These are phyloP conservation scores for Plecturocebus donacophilus DNA, from an alignment of 2,113 vertebrate genomes.

Conservation along the genomic window DNA sequence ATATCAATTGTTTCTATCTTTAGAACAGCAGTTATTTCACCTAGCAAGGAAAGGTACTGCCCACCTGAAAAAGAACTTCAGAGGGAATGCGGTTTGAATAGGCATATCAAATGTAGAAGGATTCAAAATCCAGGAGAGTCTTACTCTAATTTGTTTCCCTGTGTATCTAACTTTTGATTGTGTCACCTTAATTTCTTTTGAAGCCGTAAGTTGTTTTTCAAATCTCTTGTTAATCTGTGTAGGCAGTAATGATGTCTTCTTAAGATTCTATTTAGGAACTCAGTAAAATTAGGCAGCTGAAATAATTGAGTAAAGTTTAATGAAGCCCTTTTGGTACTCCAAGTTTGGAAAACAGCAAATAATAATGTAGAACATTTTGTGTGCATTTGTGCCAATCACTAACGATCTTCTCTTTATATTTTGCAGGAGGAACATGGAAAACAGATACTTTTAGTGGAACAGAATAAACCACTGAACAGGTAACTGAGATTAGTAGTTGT, in stretches of 20 bases:
- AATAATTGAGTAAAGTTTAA: neutral
- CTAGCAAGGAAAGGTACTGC: neutral
- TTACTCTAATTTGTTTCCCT: neutral
- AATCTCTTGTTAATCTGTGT: neutral
- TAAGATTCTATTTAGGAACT: neutral
- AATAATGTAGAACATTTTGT: neutral
- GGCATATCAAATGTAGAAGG: neutral
- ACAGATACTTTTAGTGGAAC: neutral
- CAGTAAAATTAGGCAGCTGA: neutral
- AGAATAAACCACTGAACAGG: constrained; percentile 9
- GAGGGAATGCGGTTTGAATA: neutral
- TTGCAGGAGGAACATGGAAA: constrained; percentile 68
- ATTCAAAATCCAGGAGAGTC: neutral
- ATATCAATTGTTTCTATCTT: neutral
- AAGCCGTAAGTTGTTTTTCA: neutral
- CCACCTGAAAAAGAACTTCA: neutral
- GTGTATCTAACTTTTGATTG: neutral
- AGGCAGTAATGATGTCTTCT: neutral
- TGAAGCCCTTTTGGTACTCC: neutral
- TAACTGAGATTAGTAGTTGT: constrained; percentile 31
- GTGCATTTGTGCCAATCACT: neutral
- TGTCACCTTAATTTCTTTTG: neutral
- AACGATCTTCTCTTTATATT: constrained; percentile 35
- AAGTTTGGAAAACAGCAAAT: neutral
- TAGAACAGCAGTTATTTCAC: neutral